These are phyloP conservation scores for Chouioia cunea DNA, from an alignment of 2,888 invertebrate species.

Conservation along the genomic window DNA sequence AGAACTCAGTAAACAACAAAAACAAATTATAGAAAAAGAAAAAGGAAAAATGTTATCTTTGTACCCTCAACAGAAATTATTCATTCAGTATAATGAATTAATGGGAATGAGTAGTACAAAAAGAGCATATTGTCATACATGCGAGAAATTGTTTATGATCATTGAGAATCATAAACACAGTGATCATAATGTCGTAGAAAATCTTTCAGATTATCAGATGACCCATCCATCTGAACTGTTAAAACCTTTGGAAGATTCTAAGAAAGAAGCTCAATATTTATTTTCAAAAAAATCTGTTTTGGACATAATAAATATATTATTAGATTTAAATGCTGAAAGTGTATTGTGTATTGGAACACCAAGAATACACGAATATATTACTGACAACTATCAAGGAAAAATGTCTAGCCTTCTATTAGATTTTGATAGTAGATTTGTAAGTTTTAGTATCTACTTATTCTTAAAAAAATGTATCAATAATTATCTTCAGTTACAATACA, in stretches of 20 bases:
- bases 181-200: slow-evolving; percentile 71
- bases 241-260: slow-evolving; percentile 78
- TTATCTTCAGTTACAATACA: background rate
- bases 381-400: slow-evolving; percentile 57
- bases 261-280: slow-evolving; percentile 89
- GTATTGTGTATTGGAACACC: slow-evolving; percentile 91
- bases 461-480: background rate
- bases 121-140: slow-evolving; percentile 76
- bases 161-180: slow-evolving; percentile 69
- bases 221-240: slow-evolving; percentile 77
- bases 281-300: slow-evolving; percentile 79
- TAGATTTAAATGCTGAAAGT: slow-evolving; percentile 71
- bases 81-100: slow-evolving; percentile 71
- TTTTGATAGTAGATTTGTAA: slow-evolving; percentile 80
- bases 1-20: slow-evolving; percentile 66
- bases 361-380: slow-evolving; percentile 80
- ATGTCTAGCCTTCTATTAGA: slow-evolving; percentile 81
- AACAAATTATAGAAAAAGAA: slow-evolving; percentile 71
- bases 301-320: slow-evolving; percentile 76
- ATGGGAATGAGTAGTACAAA: slow-evolving; percentile 50
- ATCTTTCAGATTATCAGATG: slow-evolving; percentile 74
- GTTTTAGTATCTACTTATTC: slow-evolving; percentile 52
- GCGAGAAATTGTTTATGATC: slow-evolving; percentile 71
- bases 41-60: slow-evolving; percentile 67
- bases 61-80: slow-evolving; percentile 72